Evolutionary conservation across 2,797 vertebrate genomes (phyloP).

Genomic region (Tadarida brasiliensis): DNA sequence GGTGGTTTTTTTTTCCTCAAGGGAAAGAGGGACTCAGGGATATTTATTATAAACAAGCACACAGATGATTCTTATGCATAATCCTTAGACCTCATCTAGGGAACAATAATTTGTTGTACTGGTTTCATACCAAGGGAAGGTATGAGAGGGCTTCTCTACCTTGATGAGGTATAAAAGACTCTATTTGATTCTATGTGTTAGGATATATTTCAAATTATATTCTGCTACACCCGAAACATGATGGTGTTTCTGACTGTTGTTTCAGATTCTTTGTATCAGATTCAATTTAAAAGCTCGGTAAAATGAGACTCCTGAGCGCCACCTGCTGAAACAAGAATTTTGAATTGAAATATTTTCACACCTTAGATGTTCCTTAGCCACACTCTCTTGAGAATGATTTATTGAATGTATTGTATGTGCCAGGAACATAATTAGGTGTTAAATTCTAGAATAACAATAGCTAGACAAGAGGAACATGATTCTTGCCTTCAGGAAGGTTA

Average conservation of each 20-base stretch:
- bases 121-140: not conserved
- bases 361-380: not conserved
- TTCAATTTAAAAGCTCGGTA: not conserved
- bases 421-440: not conserved
- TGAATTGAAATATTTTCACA: not conserved
- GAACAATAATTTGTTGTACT: not conserved
- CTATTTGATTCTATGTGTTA: not conserved
- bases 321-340: not conserved
- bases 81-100: not conserved
- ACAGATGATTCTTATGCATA: not conserved
- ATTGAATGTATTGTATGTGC: not conserved
- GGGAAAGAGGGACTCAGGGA: not conserved
- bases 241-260: not conserved
- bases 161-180: not conserved
- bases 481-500: not conserved
- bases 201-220: slow-evolving; percentile 38
- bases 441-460: not conserved
- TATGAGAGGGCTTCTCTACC: not conserved
- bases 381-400: not conserved
- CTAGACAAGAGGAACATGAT: not conserved
- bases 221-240: not conserved
- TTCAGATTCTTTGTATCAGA: not conserved
- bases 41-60: not conserved
- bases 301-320: not conserved
- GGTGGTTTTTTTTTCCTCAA: not conserved